Base-by-base conservation (phyloP, 1,140 invertebrate genomes). In the Hetaerina americana region DNA sequence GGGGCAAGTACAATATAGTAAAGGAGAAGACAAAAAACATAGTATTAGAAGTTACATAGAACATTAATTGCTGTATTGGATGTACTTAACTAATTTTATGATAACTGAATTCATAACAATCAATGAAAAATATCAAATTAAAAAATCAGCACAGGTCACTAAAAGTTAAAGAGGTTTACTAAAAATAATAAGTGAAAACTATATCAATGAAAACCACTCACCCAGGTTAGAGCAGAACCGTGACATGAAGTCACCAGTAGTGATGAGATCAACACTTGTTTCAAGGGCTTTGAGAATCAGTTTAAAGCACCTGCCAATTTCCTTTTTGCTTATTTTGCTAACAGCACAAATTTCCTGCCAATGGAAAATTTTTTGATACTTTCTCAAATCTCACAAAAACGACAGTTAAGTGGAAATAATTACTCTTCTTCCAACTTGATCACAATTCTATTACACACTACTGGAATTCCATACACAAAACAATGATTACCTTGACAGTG, bases 281-380 rank as follows among this genome's bases (percentile, higher is more conserved):
- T 94, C 90, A 5, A 98, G 82, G 0, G 93, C 93, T 78, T 95
- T 95, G 5, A 97, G 79, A 76, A 98, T 98, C 27, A 97, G 78
- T 78, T 97, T 98, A 78, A 98, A 98, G 78, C 95, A 96, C 76
- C 97, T 82, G 1, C 98, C 98, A 76, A 99, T 99, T 84, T 99
- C 98, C 79, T 99, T 99, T 81, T 99, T 99, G 75, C 96, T 97
- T 67, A 99, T 95, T 84, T 97, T 97, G 77, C 95, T 98, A 27
- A 98, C 94, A 8, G 96, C 96, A 84, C 96, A 99, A 69, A 99
- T 98, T 87, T 99, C 96, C 81, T 85, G 76, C 40, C 78, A 78
- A 72, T 27, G 72, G n/a, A n/a, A n/a, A n/a, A n/a, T n/a, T n/a
- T n/a, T n/a, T n/a, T n/a, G n/a, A n/a, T n/a, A n/a, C n/a, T n/a